Evolutionary conservation across 2,888 invertebrate species (phyloP).

Genomic region (Pristionchus exspectatus): DNA sequence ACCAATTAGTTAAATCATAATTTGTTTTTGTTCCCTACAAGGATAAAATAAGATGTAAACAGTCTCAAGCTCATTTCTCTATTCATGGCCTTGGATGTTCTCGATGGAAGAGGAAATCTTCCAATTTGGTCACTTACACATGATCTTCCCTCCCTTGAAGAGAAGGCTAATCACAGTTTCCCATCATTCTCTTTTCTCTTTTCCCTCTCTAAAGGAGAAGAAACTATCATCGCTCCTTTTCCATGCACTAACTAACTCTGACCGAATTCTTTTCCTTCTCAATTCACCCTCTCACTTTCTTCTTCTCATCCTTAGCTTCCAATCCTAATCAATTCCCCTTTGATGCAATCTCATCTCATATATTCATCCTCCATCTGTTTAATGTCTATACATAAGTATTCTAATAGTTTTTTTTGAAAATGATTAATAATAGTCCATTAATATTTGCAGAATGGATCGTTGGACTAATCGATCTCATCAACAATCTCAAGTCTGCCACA

Average conservation of each 20-base stretch:
- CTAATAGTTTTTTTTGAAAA: not conserved
- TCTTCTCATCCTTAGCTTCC: slow-evolving; percentile 27
- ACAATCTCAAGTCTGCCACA: slow-evolving; percentile 46
- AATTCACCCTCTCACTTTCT: slow-evolving; percentile 38
- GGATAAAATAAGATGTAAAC: not conserved
- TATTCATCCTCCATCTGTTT: not conserved
- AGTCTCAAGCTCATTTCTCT: not conserved
- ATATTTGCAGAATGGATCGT: slow-evolving; percentile 18
- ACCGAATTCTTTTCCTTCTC: slow-evolving; percentile 48
- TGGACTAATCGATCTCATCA: slow-evolving; percentile 41
- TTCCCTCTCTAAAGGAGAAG: slow-evolving; percentile 18
- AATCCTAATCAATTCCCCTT: slow-evolving; percentile 16
- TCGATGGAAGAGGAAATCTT: not conserved
- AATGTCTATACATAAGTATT: not conserved
- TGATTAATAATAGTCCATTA: not conserved
- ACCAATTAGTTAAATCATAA: not conserved
- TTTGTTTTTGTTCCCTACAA: not conserved
- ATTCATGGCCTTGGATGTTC: slow-evolving; percentile 21
- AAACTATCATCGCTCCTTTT: slow-evolving; percentile 33
- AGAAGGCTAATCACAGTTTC: slow-evolving; percentile 33
- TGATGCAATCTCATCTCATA: not conserved
- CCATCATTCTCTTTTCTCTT: slow-evolving; percentile 33
- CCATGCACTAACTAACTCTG: slow-evolving; percentile 47
- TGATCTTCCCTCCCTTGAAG: not conserved
- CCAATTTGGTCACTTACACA: slow-evolving; percentile 21